Percentiles rank a stretch among this genome's conserved stretches.
These are phyloP conservation scores for Lithodes maja DNA, from an alignment of 2,888 invertebrate genomes.

Conservation along the genomic window DNA sequence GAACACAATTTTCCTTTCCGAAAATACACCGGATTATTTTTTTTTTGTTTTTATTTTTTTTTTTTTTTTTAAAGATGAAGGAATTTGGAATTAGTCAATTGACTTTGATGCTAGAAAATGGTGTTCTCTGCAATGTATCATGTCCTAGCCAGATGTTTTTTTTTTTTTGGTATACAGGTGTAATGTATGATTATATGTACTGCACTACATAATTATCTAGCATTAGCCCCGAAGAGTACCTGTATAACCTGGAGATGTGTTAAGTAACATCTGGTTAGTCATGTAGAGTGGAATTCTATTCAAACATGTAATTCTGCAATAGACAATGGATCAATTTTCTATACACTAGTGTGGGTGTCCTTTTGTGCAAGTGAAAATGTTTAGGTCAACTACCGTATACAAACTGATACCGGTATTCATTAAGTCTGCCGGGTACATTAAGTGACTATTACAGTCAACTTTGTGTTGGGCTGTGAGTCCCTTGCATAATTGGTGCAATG, in stretches of 20 bases:
- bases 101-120: neutral
- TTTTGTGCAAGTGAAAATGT: conserved; percentile 6
- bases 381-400: too few relatives aligned
- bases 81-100: too few relatives aligned
- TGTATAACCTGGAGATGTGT: neutral
- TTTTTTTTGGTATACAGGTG: conserved; percentile 14
- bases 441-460: too few relatives aligned
- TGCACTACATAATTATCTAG: neutral
- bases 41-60: too few relatives aligned
- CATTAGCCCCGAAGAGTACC: neutral
- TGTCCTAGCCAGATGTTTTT: conserved; percentile 11
- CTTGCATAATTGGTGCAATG: too few relatives aligned
- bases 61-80: too few relatives aligned
- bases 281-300: conserved; percentile 6
- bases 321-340: conserved; percentile 3
- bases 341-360: conserved; percentile 49
- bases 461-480: too few relatives aligned
- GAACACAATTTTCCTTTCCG: neutral
- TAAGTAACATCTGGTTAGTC: conserved; percentile 37
- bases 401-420: too few relatives aligned
- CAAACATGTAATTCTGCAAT: neutral
- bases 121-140: neutral
- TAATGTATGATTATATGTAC: neutral
- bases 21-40: neutral
- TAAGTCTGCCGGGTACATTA: too few relatives aligned